These are phyloP conservation scores for Callithrix jacchus DNA, from an alignment of 2,113 vertebrate genomes.

Conservation along the genomic window DNA sequence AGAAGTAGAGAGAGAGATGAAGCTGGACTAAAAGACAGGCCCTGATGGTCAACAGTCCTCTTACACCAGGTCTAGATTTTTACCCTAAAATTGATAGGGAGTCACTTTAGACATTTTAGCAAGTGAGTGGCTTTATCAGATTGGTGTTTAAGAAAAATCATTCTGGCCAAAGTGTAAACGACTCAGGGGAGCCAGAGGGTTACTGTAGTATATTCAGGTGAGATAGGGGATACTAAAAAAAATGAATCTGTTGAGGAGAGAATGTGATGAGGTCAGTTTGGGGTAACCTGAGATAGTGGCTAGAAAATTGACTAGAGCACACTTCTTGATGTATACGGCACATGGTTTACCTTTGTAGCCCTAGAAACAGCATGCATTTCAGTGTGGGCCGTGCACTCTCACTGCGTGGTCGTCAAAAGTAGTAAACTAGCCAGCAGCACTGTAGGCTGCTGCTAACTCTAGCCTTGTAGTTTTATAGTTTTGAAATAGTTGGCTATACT, in stretches of 20 bases:
- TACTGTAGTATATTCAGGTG: not conserved
- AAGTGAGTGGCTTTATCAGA: not conserved
- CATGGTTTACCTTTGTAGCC: not conserved
- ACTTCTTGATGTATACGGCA: not conserved
- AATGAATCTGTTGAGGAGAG: not conserved
- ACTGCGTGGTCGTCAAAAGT: not conserved
- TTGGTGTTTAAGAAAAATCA: not conserved
- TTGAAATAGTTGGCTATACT: not conserved
- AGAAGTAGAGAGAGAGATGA: not conserved
- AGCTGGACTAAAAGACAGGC: not conserved
- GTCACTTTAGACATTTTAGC: slow-evolving; percentile 11
- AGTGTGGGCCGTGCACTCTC: not conserved
- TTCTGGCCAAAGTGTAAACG: not conserved
- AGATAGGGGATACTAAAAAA: not conserved
- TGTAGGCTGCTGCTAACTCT: not conserved
- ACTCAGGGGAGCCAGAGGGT: not conserved
- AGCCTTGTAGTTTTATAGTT: not conserved
- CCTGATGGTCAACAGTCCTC: not conserved
- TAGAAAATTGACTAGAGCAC: not conserved
- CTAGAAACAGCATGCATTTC: not conserved
- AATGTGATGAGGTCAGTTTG: not conserved
- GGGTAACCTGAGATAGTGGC: not conserved
- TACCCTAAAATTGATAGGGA: not conserved
- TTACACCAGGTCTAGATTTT: not conserved
- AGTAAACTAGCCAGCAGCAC: not conserved